Evolutionary conservation across 2,888 invertebrate genomes (phyloP).

Genomic region (Anorthoa munda): DNA sequence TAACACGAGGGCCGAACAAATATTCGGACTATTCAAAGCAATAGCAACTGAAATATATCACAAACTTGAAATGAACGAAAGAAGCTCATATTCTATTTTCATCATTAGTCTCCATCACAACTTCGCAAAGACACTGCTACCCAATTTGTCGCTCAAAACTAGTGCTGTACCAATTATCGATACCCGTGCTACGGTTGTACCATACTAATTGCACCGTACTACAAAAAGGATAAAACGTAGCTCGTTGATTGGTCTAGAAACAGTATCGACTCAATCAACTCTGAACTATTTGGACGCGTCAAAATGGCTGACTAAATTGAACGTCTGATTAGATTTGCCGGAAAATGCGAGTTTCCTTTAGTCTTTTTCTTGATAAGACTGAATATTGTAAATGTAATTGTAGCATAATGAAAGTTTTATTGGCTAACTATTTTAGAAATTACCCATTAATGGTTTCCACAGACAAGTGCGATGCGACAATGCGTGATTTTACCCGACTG

Average conservation of each 20-base stretch:
- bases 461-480: no score
- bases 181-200: not conserved
- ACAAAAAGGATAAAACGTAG: constrained; percentile 21
- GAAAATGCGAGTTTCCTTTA: not conserved
- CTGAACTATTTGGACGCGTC: not conserved
- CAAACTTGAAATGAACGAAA: no score
- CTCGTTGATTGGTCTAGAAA: constrained; percentile 26
- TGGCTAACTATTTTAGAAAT: no score
- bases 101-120: not conserved
- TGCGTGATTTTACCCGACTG: no score
- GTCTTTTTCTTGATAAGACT: not conserved
- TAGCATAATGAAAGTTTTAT: not conserved
- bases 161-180: constrained; percentile 27
- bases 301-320: constrained; percentile 24
- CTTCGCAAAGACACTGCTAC: not conserved
- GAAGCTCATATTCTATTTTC: not conserved
- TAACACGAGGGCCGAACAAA: no score
- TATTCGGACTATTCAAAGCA: no score
- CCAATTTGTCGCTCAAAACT: constrained; percentile 21
- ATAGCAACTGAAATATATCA: no score
- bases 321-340: constrained; percentile 28
- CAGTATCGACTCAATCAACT: constrained; percentile 22
- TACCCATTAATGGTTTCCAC: no score
- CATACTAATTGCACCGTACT: constrained; percentile 20
- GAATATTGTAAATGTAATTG: not conserved